Evolutionary conservation across 2,113 vertebrate genomes (phyloP), one percentile per base, ranked within the genome.

Genomic region (Mormyrus iriodes): DNA sequence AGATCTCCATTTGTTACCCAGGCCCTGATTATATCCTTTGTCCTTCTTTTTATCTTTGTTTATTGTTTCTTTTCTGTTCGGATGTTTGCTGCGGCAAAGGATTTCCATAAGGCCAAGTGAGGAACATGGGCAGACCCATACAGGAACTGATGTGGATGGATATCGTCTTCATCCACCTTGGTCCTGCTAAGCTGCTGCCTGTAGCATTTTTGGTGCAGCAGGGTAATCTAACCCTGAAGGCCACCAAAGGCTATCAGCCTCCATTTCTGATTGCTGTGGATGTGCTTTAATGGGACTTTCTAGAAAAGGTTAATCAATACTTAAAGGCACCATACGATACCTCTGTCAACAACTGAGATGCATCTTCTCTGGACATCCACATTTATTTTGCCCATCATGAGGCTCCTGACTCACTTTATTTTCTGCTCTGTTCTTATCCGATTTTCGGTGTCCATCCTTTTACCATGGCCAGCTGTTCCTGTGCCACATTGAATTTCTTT

Each of bases 141-240:
- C 89, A 93, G 90, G 91, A 91, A 88, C 61, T 65, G 91, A 88
- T n/a, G 86, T 44, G 87, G 53, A 73, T 48, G 61, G 88, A 87
- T 85, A 91, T 51, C 51, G 55, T 65, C 21, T 95, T 95, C 92
- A 91, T 94, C 82, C 5, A 48, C 44, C 82, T 84, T n/a, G 19
- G 39, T 21, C 82, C 39, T 84, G 82, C 82, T 69, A 39, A 84
- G 24, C 42, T 48, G 21, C 73, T 79, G 73, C 73, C 35, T 39
- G 9, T 69, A 31, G 35, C 73, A 79, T 79, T 79, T 39, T 21
- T 79, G 13, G 35, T 79, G 19, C 35, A 35, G 35, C 19, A 19
- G 35, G 17, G 39, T 42, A 19, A 42, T 84, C 44, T 42, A 48
- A 21, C 21, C 17, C 61, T 69, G 39, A 84, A 10, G 42, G 44